Evolutionary conservation across 2,113 vertebrate genomes (phyloP), one percentile per base, ranked within the genome.

Genomic region (Sinosuthora webbiana): DNA sequence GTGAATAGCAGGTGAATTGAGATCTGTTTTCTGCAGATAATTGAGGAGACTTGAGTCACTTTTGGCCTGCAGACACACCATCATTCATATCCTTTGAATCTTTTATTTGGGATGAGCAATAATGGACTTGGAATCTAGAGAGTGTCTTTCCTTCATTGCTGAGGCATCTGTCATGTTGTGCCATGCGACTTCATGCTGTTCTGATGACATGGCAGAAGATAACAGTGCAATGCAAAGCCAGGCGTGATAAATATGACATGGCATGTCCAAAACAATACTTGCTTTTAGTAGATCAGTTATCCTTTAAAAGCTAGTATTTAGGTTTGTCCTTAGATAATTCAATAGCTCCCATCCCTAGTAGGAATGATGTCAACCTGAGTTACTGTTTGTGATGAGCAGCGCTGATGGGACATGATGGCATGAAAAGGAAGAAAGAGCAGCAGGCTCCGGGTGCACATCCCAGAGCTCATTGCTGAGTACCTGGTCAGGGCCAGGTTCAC

Each of bases 271-370:
- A 95, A 95, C 89, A 96, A 95, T 96, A 86, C 93, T 94, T 87
- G 89, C 97, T 95, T 93, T 97, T 84, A 97, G 94, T 95, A 95
- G 97, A 96, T 96, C 96, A 89, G 86, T 97, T 97, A 94, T 96
- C 93, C 94, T 90, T 93, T 97, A 97, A 97, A 97, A 96, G 93
- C 88, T 89, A 84, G 96, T 96, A 95, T 97, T 98, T 98, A 98
- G 95, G 92, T 90, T 91, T 90, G 81, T 96, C 96, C 97, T 97
- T 90, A 80, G 97, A 95, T 97, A 97, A 97, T 97, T 97, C 94
- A 96, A 93, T 95, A 94, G 96, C 91, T 96, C 68, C 71, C 1
- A 2, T 97, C 86, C 91, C 90, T 73, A 74, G 83, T 67, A 94
- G 90, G 81, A 75, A 68, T 11, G 82, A 93, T 96, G 98, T 97